A percentile compares a stretch with the other conserved stretches of the same genome.
Conservation (phyloP, 2,888 invertebrate genomes). For the Lathronympha strigana region DNA sequence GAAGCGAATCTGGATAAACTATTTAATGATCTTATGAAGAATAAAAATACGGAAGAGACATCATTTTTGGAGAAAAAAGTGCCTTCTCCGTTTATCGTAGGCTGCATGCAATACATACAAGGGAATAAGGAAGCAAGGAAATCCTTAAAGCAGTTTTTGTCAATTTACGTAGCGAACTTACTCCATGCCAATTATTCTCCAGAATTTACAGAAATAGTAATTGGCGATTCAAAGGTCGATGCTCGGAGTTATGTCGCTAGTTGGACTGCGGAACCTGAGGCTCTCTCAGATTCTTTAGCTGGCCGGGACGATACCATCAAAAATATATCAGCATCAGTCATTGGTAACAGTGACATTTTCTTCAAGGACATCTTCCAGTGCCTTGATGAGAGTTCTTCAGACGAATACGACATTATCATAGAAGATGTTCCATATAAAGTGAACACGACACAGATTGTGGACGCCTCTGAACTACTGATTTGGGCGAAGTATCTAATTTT, state of each 20-base stretch:
- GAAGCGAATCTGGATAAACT: constrained; percentile 65
- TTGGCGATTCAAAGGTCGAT: constrained; percentile 76
- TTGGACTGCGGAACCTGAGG: constrained; percentile 72
- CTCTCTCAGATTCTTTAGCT: constrained; percentile 61
- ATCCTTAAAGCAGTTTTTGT: constrained; percentile 68
- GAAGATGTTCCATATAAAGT: constrained; percentile 59
- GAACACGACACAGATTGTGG: constrained; percentile 52
- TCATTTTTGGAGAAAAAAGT: constrained; percentile 71
- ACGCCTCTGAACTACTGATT: constrained; percentile 68
- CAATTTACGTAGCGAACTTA: constrained; percentile 79
- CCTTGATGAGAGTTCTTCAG: constrained; percentile 54
- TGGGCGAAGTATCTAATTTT: constrained; percentile 76
- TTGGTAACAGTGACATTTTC: constrained; percentile 61
- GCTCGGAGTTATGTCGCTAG: constrained; percentile 77
- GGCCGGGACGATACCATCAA: constrained; percentile 61
- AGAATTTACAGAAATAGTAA: constrained; percentile 75
- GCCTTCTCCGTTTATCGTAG: constrained; percentile 74
- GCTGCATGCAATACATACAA: constrained; percentile 70
- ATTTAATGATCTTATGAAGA: constrained; percentile 72
- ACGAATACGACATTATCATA: constrained; percentile 57
- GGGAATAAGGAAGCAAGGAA: constrained; percentile 67
- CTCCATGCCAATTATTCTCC: constrained; percentile 85
- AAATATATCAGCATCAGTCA: constrained; percentile 72
- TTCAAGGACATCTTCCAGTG: constrained; percentile 64
- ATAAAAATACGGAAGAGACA: constrained; percentile 61